Evolutionary conservation across 2,888 invertebrate species (phyloP).

Genomic region (Pseudoips prasinana): DNA sequence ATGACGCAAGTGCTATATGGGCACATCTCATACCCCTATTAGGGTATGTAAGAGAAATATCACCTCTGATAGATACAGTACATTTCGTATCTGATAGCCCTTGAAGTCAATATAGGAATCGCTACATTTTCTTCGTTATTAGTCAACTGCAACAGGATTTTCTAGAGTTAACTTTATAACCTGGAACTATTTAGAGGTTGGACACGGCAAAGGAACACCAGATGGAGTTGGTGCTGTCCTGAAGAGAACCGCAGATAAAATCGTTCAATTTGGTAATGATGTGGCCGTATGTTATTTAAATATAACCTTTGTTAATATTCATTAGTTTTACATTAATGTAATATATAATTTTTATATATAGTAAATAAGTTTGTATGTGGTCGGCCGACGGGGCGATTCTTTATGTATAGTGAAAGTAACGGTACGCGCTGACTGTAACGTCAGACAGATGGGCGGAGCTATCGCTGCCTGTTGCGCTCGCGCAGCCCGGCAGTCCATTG

Average conservation of each 20-base stretch:
- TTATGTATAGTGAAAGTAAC: too few species aligned
- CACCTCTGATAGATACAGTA: conserved; percentile 10
- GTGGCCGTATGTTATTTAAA: too few species aligned
- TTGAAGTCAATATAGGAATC: conserved; percentile 20
- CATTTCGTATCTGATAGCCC: conserved; percentile 16
- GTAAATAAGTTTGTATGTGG: too few species aligned
- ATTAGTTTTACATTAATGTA: too few species aligned
- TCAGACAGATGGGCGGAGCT: too few species aligned
- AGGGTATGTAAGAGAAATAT: conserved; percentile 6
- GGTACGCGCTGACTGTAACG: too few species aligned
- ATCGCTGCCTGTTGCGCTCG: too few species aligned
- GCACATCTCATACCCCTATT: conserved; percentile 17
- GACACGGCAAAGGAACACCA: conserved; percentile 23
- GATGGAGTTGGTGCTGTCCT: conserved; percentile 21
- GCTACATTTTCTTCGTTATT: conserved; percentile 11
- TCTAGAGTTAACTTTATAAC: conserved; percentile 10
- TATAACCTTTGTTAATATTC: too few species aligned
- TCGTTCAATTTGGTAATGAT: conserved; percentile 7
- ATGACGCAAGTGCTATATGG: conserved; percentile 18
- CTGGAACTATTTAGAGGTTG: conserved; percentile 21
- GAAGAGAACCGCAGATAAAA: conserved; percentile 15
- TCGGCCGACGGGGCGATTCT: too few species aligned
- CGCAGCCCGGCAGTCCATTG: too few species aligned
- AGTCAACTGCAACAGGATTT: conserved; percentile 9
- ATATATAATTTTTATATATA: too few species aligned